A percentile compares a stretch with the other conserved stretches of the same genome.
Conservation (phyloP, 2,113 vertebrate genomes). For the Pituophis catenifer region DNA sequence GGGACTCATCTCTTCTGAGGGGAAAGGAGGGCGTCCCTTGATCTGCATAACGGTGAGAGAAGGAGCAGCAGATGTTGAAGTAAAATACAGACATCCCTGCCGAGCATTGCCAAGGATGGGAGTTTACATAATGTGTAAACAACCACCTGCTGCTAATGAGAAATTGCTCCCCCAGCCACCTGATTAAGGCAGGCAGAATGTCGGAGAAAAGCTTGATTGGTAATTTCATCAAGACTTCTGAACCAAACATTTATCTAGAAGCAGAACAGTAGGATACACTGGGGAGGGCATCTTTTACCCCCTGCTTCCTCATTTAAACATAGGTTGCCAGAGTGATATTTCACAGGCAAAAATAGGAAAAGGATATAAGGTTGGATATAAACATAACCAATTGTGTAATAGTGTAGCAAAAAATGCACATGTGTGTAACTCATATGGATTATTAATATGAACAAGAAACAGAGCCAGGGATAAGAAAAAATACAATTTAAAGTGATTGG, state of each 20-base stretch:
- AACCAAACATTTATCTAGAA: slow-evolving; percentile 56
- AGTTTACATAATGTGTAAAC: slow-evolving; percentile 66
- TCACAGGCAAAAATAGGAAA: not conserved
- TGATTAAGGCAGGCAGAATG: slow-evolving; percentile 62
- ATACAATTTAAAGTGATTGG: not conserved
- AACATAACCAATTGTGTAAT: not conserved
- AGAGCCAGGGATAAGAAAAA: not conserved
- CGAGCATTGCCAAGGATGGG: slow-evolving; percentile 50
- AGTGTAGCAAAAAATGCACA: not conserved
- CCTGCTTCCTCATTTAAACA: not conserved
- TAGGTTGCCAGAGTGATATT: not conserved
- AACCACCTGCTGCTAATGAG: slow-evolving; percentile 64
- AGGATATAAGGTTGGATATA: not conserved
- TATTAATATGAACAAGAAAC: not conserved
- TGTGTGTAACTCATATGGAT: not conserved
- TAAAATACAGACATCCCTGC: slow-evolving; percentile 61
- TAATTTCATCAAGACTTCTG: slow-evolving; percentile 59
- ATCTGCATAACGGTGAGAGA: slow-evolving; percentile 33
- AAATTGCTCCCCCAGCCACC: slow-evolving; percentile 67
- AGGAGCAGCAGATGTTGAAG: slow-evolving; percentile 59
- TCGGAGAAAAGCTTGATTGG: slow-evolving; percentile 54
- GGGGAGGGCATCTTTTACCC: not conserved
- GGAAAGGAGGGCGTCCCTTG: slow-evolving; percentile 42
- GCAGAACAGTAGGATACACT: slow-evolving; percentile 44
- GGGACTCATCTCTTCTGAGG: slow-evolving; percentile 57